Base-by-base conservation (phyloP, 2,888 invertebrate species). In the Drosophila algonquin region DNA sequence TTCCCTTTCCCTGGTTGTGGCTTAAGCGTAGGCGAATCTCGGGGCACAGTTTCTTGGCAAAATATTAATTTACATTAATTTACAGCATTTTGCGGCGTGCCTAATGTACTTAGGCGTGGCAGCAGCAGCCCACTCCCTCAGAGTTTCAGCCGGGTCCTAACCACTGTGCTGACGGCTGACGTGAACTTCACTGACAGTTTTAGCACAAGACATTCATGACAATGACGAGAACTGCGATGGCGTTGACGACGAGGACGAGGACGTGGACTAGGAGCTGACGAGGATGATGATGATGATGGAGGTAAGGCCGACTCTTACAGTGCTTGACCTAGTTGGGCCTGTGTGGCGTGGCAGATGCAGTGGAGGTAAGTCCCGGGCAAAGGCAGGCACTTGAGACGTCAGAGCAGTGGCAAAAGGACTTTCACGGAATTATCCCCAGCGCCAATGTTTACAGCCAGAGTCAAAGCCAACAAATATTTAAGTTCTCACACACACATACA, bases 301-400 rank as follows among this genome's bases (percentile, higher is more conserved):
- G n/a, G 59, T 62, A 59, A 35, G 72, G 67, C 30, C 56, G 51
- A 18, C 51, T 58, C 46, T 64, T 67, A 61, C 56, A 64, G 63
- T 61, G 69, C 86, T 86, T 82, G 86, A 82, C 83, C 82, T 79
- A 82, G 71, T 80, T 85, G 82, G 50, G 57, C 47, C 57, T 65
- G 67, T 51, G 58, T n/a, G n/a, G n/a, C n/a, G n/a, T n/a, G n/a
- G n/a, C n/a, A n/a, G n/a, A 50, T 51, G 16, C 40, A 67, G 67
- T 40, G 21, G 45, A 73, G 60, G 60, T 64, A 73, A 79, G 60
- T 72, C 63, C 55, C 35, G 55, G 54, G 54, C 27, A 48, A 59
- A 47, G 51, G 48, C 60, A 44, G 63, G 32, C 72, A 71, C 73
- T 82, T 78, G 73, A 76, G 74, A 81, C 76, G 63, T 58, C 77